These are phyloP conservation scores for Perca schrenkii DNA, from an alignment of 2,113 vertebrate species.

Conservation along the genomic window DNA sequence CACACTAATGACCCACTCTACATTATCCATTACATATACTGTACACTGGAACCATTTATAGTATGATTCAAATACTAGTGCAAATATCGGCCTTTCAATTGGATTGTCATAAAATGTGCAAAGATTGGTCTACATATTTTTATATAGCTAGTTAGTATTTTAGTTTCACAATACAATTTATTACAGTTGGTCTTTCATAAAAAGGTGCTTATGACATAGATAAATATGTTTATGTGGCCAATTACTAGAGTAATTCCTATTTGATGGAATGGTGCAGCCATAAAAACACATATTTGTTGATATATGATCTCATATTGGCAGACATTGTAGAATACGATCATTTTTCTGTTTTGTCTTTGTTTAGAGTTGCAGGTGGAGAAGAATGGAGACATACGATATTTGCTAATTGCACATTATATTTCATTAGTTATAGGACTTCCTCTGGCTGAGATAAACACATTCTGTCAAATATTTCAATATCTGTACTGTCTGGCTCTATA, in stretches of 20 bases:
- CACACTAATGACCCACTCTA: no score
- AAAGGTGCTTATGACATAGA: no score
- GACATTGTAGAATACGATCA: not conserved
- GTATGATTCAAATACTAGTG: not conserved
- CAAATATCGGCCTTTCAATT: not conserved
- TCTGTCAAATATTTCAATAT: conserved; percentile 50
- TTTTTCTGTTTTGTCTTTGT: conserved; percentile 10
- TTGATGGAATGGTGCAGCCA: not conserved
- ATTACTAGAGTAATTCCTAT: not conserved
- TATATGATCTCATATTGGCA: not conserved
- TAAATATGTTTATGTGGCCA: no score
- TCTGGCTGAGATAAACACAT: conserved; percentile 35
- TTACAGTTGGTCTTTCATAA: no score
- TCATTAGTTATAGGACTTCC: conserved; percentile 7
- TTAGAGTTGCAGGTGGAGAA: conserved; percentile 1
- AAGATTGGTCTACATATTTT: no score
- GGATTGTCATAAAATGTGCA: no score
- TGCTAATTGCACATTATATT: not conserved
- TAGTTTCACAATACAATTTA: no score
- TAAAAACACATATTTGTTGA: not conserved
- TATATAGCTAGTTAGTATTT: no score
- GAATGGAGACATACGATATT: conserved; percentile 14
- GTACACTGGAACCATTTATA: not conserved
- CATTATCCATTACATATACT: no score
- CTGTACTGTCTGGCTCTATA: conserved; percentile 72